Evolutionary conservation across 2,797 vertebrate genomes (phyloP).

Genomic region (Meriones psammophilus): DNA sequence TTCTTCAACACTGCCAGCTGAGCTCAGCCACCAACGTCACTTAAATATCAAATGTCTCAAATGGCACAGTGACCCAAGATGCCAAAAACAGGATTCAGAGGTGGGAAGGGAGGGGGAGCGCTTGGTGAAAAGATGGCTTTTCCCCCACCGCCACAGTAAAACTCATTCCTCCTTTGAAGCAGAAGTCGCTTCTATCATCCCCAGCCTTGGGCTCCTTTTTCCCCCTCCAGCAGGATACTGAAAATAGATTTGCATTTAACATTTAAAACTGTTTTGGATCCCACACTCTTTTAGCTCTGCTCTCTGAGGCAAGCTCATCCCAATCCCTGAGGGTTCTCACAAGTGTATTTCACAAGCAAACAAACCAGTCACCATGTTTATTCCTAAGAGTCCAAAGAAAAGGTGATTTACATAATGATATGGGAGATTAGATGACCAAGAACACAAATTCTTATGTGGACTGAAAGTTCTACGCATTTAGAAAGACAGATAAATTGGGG

Average conservation of each 20-base stretch:
- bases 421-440: constrained; percentile 80
- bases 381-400: constrained; percentile 84
- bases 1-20: constrained; percentile 12
- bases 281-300: constrained; percentile 83
- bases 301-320: constrained; percentile 77
- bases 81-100: constrained; percentile 51
- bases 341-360: constrained; percentile 79
- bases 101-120: not conserved
- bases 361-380: constrained; percentile 83
- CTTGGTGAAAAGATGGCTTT: constrained; percentile 26
- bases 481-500: constrained; percentile 75
- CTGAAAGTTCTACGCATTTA: constrained; percentile 78
- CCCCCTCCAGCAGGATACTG: constrained; percentile 78
- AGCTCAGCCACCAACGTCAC: constrained; percentile 33
- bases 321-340: constrained; percentile 74
- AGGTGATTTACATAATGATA: constrained; percentile 87
- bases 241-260: constrained; percentile 86
- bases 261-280: constrained; percentile 85
- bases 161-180: constrained; percentile 65
- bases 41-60: constrained; percentile 74
- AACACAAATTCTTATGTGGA: constrained; percentile 79
- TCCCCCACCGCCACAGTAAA: not conserved
- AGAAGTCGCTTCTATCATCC: constrained; percentile 75
- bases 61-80: constrained; percentile 51
- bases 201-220: constrained; percentile 71